Evolutionary conservation across 2,888 invertebrate genomes (phyloP), one percentile per base, ranked within the genome.

Genomic region (Nipponacmea schrenckii): DNA sequence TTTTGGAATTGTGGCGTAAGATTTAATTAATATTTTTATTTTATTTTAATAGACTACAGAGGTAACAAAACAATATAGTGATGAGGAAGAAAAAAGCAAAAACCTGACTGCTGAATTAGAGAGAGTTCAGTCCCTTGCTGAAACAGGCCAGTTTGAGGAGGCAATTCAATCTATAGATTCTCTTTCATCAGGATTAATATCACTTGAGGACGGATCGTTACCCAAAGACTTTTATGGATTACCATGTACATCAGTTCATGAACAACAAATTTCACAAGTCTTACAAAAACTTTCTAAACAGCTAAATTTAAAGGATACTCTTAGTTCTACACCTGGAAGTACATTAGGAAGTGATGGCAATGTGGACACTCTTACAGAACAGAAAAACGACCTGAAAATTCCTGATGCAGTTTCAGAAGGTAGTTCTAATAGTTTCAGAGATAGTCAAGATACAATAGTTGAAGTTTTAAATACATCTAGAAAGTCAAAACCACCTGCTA

Each of bases 161-260:
- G 39, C 39, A 39, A 39, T 39, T 39, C 39, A 76, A 66, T 77
- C 77, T 17, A 72, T 81, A 64, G 83, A 83, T 68, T 82, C 83
- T n/a, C 66, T 83, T n/a, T 79, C 79, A 65, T 79, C 81, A n/a
- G 85, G 84, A 62, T 82, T 83, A 69, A 77, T 79, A 31, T 84
- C 84, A 8, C 63, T 85, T 46, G 84, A 83, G 69, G 83, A 83
- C 44, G 79, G 78, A 56, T 79, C 82, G 12, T 72, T 85, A 39
- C 85, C 85, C 46, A 79, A 77, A 39, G 82, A 84, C 66, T 83
- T 84, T 68, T 81, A 79, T 77, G 85, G 85, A 14, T 77, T 85
- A 62, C 83, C 82, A 20, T 71, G 85, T 63, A 84, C 83, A 14
- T 83, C 84, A 31, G 71, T 79, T 20, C 79, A 79, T 74, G 82